Evolutionary conservation across 1,140 invertebrate species (phyloP).

Genomic region (Helicoverpa zea): DNA sequence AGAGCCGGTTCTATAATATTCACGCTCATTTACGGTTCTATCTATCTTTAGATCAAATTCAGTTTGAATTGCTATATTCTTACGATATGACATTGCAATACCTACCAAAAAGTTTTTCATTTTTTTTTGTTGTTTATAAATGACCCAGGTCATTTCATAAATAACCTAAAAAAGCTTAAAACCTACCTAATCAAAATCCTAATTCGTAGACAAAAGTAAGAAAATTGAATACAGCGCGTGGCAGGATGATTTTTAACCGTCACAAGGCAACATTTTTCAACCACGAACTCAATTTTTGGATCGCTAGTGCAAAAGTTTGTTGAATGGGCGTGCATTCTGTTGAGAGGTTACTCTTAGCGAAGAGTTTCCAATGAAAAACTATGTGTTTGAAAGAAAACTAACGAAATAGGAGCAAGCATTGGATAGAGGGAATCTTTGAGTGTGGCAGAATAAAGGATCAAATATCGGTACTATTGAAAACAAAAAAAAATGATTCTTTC

Average conservation of each 20-base stretch:
- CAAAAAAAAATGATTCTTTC: too few relatives aligned
- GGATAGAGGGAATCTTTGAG: too few relatives aligned
- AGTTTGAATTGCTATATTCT: too few relatives aligned
- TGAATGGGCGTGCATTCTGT: neutral
- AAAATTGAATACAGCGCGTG: neutral
- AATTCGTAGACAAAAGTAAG: neutral
- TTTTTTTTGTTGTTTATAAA: too few relatives aligned
- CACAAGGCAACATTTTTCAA: constrained; percentile 13
- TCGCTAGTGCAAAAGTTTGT: constrained; percentile 15
- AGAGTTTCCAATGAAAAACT: constrained; percentile 15
- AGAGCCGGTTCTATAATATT: too few relatives aligned
- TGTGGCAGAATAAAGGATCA: neutral
- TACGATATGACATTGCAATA: too few relatives aligned
- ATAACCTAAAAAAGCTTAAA: too few relatives aligned
- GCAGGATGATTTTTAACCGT: constrained; percentile 18
- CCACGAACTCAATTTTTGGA: constrained; percentile 16
- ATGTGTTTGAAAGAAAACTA: neutral
- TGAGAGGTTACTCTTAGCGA: neutral
- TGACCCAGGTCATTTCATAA: too few relatives aligned
- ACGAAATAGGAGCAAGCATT: too few relatives aligned
- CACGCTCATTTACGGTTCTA: too few relatives aligned
- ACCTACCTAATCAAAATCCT: neutral
- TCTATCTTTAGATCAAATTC: too few relatives aligned
- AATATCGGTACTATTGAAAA: neutral
- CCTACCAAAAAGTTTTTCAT: too few relatives aligned